Conservation (phyloP, 2,113 vertebrate species). For the Oncorhynchus kisutch region DNA sequence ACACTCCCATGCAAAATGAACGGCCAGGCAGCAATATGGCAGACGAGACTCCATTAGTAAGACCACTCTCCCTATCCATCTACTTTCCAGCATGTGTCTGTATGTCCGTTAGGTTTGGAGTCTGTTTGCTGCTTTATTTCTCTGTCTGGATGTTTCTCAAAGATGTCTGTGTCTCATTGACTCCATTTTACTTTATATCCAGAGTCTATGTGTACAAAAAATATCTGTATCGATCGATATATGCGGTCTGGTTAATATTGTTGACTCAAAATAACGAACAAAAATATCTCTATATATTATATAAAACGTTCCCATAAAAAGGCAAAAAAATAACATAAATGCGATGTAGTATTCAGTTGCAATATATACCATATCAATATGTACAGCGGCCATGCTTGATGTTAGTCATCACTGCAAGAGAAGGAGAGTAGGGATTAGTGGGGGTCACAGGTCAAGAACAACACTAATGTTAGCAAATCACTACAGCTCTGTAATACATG, state of each 20-base stretch:
- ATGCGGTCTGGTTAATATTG: conserved; percentile 36
- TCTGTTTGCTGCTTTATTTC: conserved; percentile 28
- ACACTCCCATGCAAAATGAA: conserved; percentile 36
- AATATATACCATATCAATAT: conserved; percentile 88
- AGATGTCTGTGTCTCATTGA: conserved; percentile 25
- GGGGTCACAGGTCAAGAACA: background rate
- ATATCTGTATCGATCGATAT: conserved; percentile 1
- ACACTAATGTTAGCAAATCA: too few species aligned
- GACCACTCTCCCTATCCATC: conserved; percentile 11
- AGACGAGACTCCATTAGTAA: conserved; percentile 59
- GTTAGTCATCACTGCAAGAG: conserved; percentile 89
- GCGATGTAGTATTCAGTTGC: conserved; percentile 68
- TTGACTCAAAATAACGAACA: conserved; percentile 49
- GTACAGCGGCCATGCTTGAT: conserved; percentile 81
- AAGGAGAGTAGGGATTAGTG: conserved; percentile 47
- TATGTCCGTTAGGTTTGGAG: conserved; percentile 39
- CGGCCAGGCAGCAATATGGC: conserved; percentile 41
- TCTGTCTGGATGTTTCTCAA: conserved; percentile 22
- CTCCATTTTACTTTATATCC: conserved; percentile 24
- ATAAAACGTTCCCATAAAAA: conserved; percentile 81
- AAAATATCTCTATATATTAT: conserved; percentile 88
- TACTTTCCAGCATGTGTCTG: conserved; percentile 31
- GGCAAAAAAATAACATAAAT: conserved; percentile 73
- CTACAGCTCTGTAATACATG: too few species aligned
- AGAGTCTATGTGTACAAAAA: conserved; percentile 27